These are phyloP conservation scores for Chrysolina americana DNA, from an alignment of 2,888 invertebrate genomes.

Conservation along the genomic window DNA sequence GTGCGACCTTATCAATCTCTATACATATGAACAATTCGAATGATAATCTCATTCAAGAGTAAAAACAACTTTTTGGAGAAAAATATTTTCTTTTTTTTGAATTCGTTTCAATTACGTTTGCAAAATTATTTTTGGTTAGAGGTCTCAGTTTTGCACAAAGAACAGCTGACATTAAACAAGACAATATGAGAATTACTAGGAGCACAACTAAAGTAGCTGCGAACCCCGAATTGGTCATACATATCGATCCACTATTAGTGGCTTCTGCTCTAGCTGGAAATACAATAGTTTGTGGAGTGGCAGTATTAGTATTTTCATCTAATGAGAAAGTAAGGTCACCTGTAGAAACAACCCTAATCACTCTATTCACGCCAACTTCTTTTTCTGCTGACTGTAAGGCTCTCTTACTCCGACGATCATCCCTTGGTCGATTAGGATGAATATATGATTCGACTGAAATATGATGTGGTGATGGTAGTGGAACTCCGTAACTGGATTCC, in stretches of 20 bases:
- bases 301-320: conserved; percentile 77
- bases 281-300: conserved; percentile 77
- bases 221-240: conserved; percentile 96
- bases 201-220: conserved; percentile 88
- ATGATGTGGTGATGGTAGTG: conserved; percentile 77
- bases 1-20: background rate
- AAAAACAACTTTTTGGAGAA: conserved; percentile 75
- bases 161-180: conserved; percentile 89
- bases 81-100: conserved; percentile 63
- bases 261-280: conserved; percentile 78
- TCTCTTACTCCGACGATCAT: conserved; percentile 81
- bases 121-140: conserved; percentile 71
- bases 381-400: conserved; percentile 76
- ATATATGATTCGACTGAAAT: conserved; percentile 77
- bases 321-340: conserved; percentile 90
- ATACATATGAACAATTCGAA: background rate
- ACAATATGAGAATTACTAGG: conserved; percentile 85
- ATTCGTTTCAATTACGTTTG: conserved; percentile 47
- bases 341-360: conserved; percentile 90
- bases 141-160: conserved; percentile 87
- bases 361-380: conserved; percentile 89
- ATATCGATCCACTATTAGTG: conserved; percentile 77
- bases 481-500: conserved; percentile 75
- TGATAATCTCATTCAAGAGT: conserved; percentile 71
- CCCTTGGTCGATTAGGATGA: conserved; percentile 80